Evolutionary conservation across 2,888 invertebrate genomes (phyloP).

Genomic region (Caenorhabditis angaria): DNA sequence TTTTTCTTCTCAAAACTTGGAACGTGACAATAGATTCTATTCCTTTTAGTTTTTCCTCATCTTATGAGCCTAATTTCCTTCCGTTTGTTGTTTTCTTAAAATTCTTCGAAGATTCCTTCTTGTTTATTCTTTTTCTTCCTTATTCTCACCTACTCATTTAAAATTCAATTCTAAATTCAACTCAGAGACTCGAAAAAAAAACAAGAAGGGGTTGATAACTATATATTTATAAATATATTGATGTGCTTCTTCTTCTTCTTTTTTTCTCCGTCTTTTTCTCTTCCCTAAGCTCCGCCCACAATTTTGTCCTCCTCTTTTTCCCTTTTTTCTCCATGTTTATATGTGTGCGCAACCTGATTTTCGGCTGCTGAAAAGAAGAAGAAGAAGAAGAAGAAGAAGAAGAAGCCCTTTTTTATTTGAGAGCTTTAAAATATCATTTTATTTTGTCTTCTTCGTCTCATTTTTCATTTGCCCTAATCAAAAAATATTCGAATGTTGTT

Average conservation of each 20-base stretch:
- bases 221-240: slow-evolving; percentile 1
- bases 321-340: background rate
- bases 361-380: slow-evolving; percentile 2
- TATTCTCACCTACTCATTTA: slow-evolving; percentile 1
- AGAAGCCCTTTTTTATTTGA: background rate
- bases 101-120: background rate
- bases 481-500: background rate
- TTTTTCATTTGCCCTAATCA: background rate
- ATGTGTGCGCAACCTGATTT: background rate
- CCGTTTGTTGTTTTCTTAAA: background rate
- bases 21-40: background rate
- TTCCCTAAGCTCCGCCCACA: slow-evolving; percentile 1
- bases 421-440: background rate
- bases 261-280: background rate
- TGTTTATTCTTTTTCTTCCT: background rate
- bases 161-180: slow-evolving; percentile 1
- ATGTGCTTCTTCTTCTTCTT: background rate
- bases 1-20: background rate
- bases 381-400: no score
- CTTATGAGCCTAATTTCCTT: background rate
- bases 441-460: background rate
- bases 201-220: background rate
- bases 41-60: background rate
- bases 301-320: background rate
- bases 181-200: background rate